Evolutionary conservation across 2,113 vertebrate genomes (phyloP), one percentile per base, ranked within the genome.

Genomic region (Leucopsar rothschildi): DNA sequence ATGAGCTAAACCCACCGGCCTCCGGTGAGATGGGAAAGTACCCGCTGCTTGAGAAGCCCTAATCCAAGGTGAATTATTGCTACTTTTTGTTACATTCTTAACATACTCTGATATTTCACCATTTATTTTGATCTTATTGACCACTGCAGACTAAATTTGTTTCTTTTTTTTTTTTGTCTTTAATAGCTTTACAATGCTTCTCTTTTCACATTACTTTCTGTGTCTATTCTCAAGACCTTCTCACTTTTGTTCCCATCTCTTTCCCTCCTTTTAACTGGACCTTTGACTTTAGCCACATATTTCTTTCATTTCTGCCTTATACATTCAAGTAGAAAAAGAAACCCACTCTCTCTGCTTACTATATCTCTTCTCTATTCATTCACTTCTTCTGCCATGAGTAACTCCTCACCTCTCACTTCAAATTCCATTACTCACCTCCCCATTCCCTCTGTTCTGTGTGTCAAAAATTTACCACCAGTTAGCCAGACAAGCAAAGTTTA

Each of bases 11-110:
- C 59, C 25, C 0, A 4, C 40, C 56, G 82, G 64, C 72, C 91
- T 90, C 80, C 69, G 66, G 39, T 49, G 68, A 95, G 82, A 92
- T 19, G 84, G 82, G 82, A 81, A 97, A 95, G 88, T 76, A 71
- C 60, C 49, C n/a, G 15, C 83, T 68, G 80, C 50, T 76, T 68
- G 60, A 71, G 82, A 86, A 75, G 13, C 40, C 10, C 1, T 33
- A 83, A 78, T 64, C 60, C 69, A 86, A 88, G 80, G 76, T 90
- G 88, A 93, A 94, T 88, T 84, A 69, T 60, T 83, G 69, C 83
- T 90, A 90, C 57, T 84, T 75, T 86, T 81, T 86, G 61, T 60
- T 86, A 92, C 40, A 27, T 86, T 84, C 86, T 92, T 94, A 93
- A 90, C 76, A 71, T 78, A 52, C 55, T 71, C 76, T 94, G 79